phyloP scores from a whole-genome alignment of 2,888 invertebrate species.

The Hipparchia sbordonii region DNA sequence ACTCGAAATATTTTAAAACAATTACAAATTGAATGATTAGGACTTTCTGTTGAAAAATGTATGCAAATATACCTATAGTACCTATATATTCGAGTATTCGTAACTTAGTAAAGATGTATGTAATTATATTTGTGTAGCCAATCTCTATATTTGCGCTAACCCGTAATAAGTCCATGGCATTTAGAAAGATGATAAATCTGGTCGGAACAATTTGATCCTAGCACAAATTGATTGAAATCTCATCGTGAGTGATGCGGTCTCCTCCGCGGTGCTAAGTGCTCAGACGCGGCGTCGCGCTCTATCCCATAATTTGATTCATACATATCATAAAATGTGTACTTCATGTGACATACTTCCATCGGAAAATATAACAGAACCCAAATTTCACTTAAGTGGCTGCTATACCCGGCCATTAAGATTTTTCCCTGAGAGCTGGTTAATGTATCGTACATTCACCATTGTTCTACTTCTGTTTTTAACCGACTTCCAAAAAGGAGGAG shows the following conservation, averaged over 20 bases:
- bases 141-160: background rate
- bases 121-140: too few relatives aligned
- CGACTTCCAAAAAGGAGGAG: too few relatives aligned
- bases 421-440: background rate
- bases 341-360: conserved; percentile 8
- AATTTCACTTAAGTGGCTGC: conserved; percentile 3
- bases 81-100: too few relatives aligned
- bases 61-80: too few relatives aligned
- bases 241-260: conserved; percentile 18
- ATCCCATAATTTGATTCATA: conserved; percentile 22
- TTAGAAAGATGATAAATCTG: conserved; percentile 55
- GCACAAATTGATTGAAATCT: conserved; percentile 63
- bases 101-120: too few relatives aligned
- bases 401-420: conserved; percentile 1
- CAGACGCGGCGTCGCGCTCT: background rate
- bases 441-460: background rate
- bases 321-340: conserved; percentile 10
- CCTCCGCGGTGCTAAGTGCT: conserved; percentile 19
- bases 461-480: background rate
- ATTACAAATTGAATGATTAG: background rate
- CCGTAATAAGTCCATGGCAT: conserved; percentile 13
- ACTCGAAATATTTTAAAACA: background rate
- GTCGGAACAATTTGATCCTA: conserved; percentile 74
- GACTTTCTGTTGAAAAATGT: background rate
- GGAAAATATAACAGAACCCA: background rate